Evolutionary conservation across 2,797 vertebrate species (phyloP).

Genomic region (Dendrocincla tyrannina): DNA sequence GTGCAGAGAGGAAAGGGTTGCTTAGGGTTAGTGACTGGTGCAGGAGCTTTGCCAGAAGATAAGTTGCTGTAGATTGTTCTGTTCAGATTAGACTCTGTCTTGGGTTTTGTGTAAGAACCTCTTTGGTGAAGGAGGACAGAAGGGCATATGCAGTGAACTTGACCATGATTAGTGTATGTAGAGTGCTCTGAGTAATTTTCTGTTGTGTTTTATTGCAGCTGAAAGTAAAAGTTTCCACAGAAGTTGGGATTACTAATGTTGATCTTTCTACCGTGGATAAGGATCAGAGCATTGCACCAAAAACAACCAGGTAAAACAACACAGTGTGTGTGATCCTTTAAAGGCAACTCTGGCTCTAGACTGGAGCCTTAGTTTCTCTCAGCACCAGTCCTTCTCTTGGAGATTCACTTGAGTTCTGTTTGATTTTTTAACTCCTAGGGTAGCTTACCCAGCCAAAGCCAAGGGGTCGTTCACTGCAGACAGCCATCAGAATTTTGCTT

Average conservation of each 20-base stretch:
- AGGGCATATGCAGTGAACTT: not conserved
- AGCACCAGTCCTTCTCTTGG: not conserved
- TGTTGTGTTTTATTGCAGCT: constrained; percentile 77
- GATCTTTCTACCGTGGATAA: constrained; percentile 97
- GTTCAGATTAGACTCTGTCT: not conserved
- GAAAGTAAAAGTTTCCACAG: constrained; percentile 97
- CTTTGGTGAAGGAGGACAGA: not conserved
- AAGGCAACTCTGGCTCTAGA: not conserved
- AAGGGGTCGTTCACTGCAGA: constrained; percentile 91
- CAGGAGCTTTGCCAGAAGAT: not conserved
- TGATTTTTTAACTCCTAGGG: constrained; percentile 72
- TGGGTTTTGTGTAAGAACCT: not conserved
- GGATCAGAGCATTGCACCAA: constrained; percentile 97
- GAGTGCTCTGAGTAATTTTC: not conserved
- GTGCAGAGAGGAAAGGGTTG: not conserved
- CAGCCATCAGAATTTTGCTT: constrained; percentile 97
- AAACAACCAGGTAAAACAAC: constrained; percentile 84
- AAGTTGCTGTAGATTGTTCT: not conserved
- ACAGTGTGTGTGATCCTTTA: not conserved
- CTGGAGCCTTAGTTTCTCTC: not conserved
- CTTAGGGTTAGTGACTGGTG: not conserved
- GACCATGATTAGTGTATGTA: not conserved
- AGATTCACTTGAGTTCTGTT: not conserved
- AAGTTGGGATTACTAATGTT: constrained; percentile 92
- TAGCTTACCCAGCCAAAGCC: constrained; percentile 91